Evolutionary conservation across 2,113 vertebrate species (phyloP).

Genomic region (Nyctereutes procyonoides): DNA sequence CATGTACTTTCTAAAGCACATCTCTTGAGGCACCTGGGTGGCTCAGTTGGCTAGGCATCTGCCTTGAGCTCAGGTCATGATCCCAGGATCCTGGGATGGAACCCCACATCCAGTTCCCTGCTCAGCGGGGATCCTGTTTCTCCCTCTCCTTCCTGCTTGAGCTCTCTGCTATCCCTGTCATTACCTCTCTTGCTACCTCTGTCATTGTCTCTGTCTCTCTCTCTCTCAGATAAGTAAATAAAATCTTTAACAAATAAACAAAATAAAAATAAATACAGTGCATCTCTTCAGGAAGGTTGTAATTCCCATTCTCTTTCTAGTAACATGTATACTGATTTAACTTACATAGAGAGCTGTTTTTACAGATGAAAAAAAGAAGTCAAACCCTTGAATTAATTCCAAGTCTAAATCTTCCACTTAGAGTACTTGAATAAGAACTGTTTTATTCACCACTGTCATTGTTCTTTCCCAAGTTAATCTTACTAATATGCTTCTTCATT

Average conservation of each 20-base stretch:
- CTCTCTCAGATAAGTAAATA: too few species aligned
- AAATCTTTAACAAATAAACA: too few species aligned
- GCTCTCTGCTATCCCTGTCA: too few species aligned
- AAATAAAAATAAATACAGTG: background rate
- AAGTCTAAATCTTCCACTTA: conserved; percentile 27
- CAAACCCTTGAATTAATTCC: background rate
- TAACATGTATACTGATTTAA: conserved; percentile 12
- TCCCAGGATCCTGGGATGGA: too few species aligned
- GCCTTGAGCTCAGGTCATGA: too few species aligned
- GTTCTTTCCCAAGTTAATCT: background rate
- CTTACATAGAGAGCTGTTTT: background rate
- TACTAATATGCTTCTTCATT: conserved; percentile 34
- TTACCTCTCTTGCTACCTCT: too few species aligned
- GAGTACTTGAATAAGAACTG: background rate
- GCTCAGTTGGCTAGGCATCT: too few species aligned
- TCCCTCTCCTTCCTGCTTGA: too few species aligned
- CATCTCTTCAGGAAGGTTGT: background rate
- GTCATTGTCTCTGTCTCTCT: too few species aligned
- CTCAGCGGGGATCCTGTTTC: too few species aligned
- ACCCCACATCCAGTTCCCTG: too few species aligned
- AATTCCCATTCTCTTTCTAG: background rate
- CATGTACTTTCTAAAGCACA: background rate
- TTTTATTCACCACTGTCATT: background rate
- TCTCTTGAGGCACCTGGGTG: background rate
- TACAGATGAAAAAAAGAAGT: background rate